A percentile compares a stretch with the other conserved stretches of the same genome.
Conservation (phyloP, 1,140 invertebrate genomes). For the Trichonephila inaurata region DNA sequence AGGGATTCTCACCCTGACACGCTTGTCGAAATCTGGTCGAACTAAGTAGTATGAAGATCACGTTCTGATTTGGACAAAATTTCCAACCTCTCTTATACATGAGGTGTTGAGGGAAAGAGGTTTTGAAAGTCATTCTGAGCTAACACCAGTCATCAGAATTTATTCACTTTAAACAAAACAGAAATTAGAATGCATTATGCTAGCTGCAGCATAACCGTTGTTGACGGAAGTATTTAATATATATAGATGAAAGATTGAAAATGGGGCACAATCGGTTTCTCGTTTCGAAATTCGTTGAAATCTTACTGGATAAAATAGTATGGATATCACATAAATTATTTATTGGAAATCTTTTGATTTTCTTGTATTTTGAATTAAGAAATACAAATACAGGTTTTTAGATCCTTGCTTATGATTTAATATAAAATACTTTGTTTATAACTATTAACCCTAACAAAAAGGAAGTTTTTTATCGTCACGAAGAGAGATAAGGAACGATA, state of each 20-base stretch:
- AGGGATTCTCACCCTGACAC: background rate
- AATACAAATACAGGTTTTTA: background rate
- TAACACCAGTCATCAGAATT: background rate
- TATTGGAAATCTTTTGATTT: background rate
- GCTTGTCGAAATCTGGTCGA: slow-evolving; percentile 35
- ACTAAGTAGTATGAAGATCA: background rate
- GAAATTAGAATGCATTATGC: background rate
- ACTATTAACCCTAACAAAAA: no score
- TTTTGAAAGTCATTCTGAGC: background rate
- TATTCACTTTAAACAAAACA: background rate
- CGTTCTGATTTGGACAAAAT: slow-evolving; percentile 3
- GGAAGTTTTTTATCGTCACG: no score
- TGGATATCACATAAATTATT: background rate
- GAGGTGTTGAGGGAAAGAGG: background rate
- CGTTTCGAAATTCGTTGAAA: background rate
- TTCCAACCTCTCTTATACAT: background rate
- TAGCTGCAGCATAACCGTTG: background rate
- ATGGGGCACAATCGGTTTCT: no score
- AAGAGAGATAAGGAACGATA: no score
- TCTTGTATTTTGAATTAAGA: background rate
- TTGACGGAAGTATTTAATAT: background rate
- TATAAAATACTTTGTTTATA: no score
- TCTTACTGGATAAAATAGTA: background rate
- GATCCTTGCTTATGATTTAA: no score
- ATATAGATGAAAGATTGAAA: background rate